These are phyloP conservation scores for Lithobates pipiens DNA, from an alignment of 2,797 vertebrate species.

Conservation along the genomic window DNA sequence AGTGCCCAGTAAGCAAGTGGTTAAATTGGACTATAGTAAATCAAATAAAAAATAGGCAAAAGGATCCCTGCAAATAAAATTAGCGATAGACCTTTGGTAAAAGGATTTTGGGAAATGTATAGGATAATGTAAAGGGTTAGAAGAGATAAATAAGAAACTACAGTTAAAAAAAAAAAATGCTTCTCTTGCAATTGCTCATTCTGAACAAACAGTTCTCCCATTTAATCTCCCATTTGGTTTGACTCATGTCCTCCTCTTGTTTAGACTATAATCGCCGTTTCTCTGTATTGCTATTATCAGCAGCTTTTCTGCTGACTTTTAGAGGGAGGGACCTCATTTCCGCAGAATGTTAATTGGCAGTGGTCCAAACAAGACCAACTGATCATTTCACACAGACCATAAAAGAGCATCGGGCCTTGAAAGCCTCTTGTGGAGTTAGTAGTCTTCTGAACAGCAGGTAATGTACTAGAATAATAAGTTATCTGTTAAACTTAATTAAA, in stretches of 20 bases:
- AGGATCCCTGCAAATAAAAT: neutral
- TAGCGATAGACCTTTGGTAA: neutral
- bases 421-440: constrained; percentile 10
- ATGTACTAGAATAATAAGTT: constrained; percentile 36
- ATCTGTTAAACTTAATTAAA: constrained; percentile 53
- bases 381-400: constrained; percentile 8
- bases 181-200: neutral
- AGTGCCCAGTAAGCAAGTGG: no score
- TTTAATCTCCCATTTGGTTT: neutral
- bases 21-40: no score
- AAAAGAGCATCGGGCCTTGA: constrained; percentile 4
- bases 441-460: constrained; percentile 25
- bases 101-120: neutral
- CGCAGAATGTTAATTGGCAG: constrained; percentile 32
- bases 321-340: constrained; percentile 15
- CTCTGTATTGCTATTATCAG: constrained; percentile 1
- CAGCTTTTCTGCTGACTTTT: constrained; percentile 43
- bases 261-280: neutral
- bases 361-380: neutral
- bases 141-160: neutral
- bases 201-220: neutral
- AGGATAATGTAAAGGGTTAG: neutral
- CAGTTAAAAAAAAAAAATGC: neutral
- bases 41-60: no score
- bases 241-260: neutral